Evolutionary conservation across 2,113 vertebrate species (phyloP).

Genomic region (Callorhinus ursinus): DNA sequence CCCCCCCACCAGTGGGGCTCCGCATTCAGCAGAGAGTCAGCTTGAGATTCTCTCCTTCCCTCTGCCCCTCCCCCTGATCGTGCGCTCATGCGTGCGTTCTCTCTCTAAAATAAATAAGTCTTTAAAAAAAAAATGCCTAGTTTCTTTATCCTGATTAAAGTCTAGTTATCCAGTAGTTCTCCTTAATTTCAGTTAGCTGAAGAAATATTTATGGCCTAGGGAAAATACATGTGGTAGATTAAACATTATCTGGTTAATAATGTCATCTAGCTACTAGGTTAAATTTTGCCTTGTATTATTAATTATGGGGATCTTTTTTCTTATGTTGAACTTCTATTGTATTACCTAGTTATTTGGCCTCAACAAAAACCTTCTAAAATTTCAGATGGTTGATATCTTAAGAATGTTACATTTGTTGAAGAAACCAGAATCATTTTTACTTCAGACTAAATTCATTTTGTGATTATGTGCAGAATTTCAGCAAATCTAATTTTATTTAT

Average conservation of each 20-base stretch:
- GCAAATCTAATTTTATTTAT: slow-evolving; percentile 43
- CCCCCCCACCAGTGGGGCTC: background rate
- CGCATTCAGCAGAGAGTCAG: background rate
- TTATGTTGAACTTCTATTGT: background rate
- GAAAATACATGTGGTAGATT: background rate
- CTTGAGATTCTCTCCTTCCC: background rate
- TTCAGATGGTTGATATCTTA: background rate
- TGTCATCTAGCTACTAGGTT: background rate
- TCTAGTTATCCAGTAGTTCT: background rate
- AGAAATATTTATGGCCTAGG: background rate
- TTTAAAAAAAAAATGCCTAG: background rate
- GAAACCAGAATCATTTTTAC: slow-evolving; percentile 29
- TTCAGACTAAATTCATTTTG: background rate
- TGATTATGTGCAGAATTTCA: slow-evolving; percentile 7
- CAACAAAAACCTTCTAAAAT: background rate
- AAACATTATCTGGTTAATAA: background rate
- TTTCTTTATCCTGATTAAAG: slow-evolving; percentile 10
- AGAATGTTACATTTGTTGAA: background rate
- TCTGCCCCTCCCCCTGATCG: background rate
- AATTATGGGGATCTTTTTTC: background rate
- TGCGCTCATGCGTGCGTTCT: background rate
- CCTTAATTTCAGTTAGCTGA: background rate
- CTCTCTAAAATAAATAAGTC: background rate
- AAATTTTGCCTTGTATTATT: background rate
- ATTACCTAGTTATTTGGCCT: background rate